Percentiles rank a stretch among this genome's conserved stretches.
These are phyloP conservation scores for Netelia fuscicornis DNA, from an alignment of 2,888 invertebrate species.

Conservation along the genomic window DNA sequence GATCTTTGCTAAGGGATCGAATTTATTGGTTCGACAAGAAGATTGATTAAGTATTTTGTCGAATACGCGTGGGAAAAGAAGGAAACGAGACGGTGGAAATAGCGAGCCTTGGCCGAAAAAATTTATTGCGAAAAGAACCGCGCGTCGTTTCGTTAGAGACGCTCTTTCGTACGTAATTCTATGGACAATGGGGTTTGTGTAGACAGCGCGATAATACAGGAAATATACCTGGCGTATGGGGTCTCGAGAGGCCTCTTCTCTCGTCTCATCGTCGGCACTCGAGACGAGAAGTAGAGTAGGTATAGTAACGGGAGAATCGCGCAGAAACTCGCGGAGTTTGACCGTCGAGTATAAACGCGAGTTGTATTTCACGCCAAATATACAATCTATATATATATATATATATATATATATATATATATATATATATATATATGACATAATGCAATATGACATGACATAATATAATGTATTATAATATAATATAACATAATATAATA, in stretches of 20 bases:
- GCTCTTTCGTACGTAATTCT: too few species aligned
- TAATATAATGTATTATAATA: too few species aligned
- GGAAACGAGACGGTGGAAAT: too few species aligned
- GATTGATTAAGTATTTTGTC: too few species aligned
- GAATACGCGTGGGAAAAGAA: too few species aligned
- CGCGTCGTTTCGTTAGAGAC: too few species aligned
- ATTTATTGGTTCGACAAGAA: too few species aligned
- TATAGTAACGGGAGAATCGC: constrained; percentile 62
- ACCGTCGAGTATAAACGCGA: constrained; percentile 48
- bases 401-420: constrained; percentile 15
- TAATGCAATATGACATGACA: neutral
- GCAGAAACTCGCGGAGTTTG: constrained; percentile 52
- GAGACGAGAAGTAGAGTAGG: constrained; percentile 50
- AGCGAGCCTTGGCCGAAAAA: too few species aligned
- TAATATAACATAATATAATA: too few species aligned
- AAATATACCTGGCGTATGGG: neutral
- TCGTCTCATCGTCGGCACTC: constrained; percentile 57
- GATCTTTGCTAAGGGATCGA: too few species aligned
- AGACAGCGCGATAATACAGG: constrained; percentile 27
- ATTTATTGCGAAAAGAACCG: too few species aligned
- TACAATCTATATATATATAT: constrained; percentile 1
- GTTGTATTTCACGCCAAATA: constrained; percentile 3
- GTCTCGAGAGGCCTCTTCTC: constrained; percentile 62
- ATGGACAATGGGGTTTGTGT: neutral
- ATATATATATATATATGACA: constrained; percentile 9